These are phyloP conservation scores for Cichlasoma orientale DNA, from an alignment of 2,797 vertebrate genomes.

Conservation along the genomic window DNA sequence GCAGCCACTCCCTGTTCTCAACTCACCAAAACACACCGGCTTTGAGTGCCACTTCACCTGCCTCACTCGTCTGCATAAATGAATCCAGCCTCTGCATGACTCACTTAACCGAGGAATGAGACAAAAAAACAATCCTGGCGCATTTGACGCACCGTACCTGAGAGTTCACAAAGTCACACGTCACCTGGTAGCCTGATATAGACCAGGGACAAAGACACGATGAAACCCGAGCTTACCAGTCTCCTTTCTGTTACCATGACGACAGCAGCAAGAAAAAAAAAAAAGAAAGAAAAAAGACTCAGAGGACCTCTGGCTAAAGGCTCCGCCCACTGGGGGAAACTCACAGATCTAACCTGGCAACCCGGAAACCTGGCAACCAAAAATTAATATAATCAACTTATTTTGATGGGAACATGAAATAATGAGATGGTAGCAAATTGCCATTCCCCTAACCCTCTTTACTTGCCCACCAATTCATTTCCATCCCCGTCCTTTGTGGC, in stretches of 20 bases:
- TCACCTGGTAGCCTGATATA: conserved; percentile 60
- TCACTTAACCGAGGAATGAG: conserved; percentile 29
- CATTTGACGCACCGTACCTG: conserved; percentile 41
- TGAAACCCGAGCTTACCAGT: conserved; percentile 71
- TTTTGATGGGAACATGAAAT: conserved; percentile 15
- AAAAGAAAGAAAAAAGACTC: conserved; percentile 28
- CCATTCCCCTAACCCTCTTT: neutral
- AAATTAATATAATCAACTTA: conserved; percentile 8
- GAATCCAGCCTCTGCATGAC: conserved; percentile 24
- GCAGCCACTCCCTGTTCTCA: conserved; percentile 21
- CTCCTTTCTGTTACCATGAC: conserved; percentile 71
- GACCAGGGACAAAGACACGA: conserved; percentile 64
- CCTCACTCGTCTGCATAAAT: conserved; percentile 8
- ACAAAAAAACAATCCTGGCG: conserved; percentile 34
- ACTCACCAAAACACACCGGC: conserved; percentile 6
- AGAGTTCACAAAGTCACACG: conserved; percentile 43
- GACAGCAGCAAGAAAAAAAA: conserved; percentile 40
- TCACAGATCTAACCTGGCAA: conserved; percentile 48
- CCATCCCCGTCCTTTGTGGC: conserved; percentile 17
- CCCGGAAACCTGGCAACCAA: conserved; percentile 24
- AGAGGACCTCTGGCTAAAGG: conserved; percentile 52
- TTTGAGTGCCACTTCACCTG: conserved; percentile 42
- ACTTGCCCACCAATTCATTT: neutral
- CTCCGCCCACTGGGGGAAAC: conserved; percentile 61
- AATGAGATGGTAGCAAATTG: neutral